Base-by-base conservation (phyloP, 2,797 vertebrate species). In the Gambelia wislizenii region DNA sequence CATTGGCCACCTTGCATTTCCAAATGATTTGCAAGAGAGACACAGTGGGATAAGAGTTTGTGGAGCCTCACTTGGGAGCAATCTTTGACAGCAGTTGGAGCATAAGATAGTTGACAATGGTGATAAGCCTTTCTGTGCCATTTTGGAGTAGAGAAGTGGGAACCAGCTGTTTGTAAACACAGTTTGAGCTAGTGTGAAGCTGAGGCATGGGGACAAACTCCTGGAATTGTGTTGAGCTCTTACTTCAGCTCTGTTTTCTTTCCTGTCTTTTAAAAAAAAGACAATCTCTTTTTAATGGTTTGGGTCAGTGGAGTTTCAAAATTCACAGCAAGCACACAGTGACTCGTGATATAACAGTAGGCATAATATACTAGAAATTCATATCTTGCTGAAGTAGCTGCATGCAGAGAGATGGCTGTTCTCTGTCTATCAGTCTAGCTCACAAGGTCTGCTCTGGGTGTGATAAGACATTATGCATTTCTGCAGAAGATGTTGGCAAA, bases 391-490 rank as follows among this genome's bases (percentile, higher is more conserved):
- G 0, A 20, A n/a, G n/a, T 87, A 25, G 83, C 33, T 4, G 10
- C 2, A 1, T 36, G 83, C 2, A 61, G 64, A 84, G 5, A 30
- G 6, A 36, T 87, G 18, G 3, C 91, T 87, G 36, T 27, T 90
- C 42, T 59, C 74, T 22, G 10, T 25, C 47, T 91, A 61, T 54
- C 87, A 74, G 54, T 85, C 79, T 16, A 77, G 25, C 8, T 89
- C 85, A 39, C 10, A 36, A n/a, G 27, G 33, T n/a, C 49, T 79
- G 74, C 75, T 70, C n/a, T 67, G 16, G 36, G 33, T n/a, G 52
- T 79, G 83, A 79, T 84, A 74, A 89, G 67, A 64, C 54, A 12
- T n/a, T 44, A 27, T 27, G 39, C 25, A 54, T 59, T 54, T 82
- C 52, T 25, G 3, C 39, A 44, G 20, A 64, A 86, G 84, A 67